phyloP scores from a whole-genome alignment of 2,113 vertebrate species.

The Girardinichthys multiradiatus region DNA sequence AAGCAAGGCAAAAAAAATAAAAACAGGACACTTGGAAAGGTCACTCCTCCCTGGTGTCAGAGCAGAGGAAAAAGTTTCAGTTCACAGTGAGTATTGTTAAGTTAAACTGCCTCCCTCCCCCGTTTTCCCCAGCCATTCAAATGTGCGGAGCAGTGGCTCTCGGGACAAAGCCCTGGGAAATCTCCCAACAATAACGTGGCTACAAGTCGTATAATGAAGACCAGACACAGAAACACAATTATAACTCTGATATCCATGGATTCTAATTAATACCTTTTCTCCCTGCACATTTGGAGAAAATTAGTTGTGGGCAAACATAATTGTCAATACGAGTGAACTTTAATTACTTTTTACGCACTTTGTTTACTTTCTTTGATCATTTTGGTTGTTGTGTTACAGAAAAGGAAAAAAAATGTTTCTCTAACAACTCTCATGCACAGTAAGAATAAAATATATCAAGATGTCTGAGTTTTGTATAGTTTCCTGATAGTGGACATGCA shows the following conservation, averaged over 20 bases:
- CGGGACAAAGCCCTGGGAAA: slow-evolving; percentile 47
- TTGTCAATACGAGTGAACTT: slow-evolving; percentile 31
- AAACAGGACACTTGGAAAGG: slow-evolving; percentile 75
- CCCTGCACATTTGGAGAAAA: slow-evolving; percentile 41
- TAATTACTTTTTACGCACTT: slow-evolving; percentile 47
- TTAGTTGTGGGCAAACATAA: slow-evolving; percentile 36
- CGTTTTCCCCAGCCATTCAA: slow-evolving; percentile 61
- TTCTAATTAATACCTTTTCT: slow-evolving; percentile 58
- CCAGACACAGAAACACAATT: slow-evolving; percentile 17
- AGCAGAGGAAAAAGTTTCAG: slow-evolving; percentile 62
- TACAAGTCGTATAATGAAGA: slow-evolving; percentile 36
- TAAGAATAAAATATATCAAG: neutral
- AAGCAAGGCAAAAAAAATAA: slow-evolving; percentile 39
- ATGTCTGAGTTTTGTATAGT: neutral
- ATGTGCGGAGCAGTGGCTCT: slow-evolving; percentile 15
- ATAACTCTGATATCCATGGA: slow-evolving; percentile 7
- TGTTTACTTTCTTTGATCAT: slow-evolving; percentile 9
- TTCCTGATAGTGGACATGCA: neutral
- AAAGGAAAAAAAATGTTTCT: slow-evolving; percentile 10
- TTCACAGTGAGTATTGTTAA: slow-evolving; percentile 62
- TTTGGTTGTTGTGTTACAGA: slow-evolving; percentile 30
- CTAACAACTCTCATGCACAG: neutral
- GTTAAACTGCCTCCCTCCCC: slow-evolving; percentile 29
- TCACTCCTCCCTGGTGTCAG: slow-evolving; percentile 70
- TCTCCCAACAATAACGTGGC: slow-evolving; percentile 21